Evolutionary conservation across 2,888 invertebrate genomes (phyloP).

Genomic region (Eudemis profundana): DNA sequence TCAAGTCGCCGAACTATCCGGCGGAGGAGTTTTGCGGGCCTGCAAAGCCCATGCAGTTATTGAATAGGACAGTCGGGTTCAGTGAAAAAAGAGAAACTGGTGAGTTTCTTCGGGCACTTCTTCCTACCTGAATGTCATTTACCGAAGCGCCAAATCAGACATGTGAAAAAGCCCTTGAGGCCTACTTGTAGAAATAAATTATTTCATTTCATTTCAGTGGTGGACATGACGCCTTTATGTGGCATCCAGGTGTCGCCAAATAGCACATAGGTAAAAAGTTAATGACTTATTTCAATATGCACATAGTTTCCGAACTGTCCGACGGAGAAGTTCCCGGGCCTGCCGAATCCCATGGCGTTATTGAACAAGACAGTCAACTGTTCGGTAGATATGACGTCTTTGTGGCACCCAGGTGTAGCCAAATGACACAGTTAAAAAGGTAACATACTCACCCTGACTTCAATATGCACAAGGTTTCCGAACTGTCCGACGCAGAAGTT

Average conservation of each 20-base stretch:
- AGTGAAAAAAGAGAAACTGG: too few relatives aligned
- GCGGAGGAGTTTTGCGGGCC: slow-evolving; percentile 86
- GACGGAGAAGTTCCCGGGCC: slow-evolving; percentile 86
- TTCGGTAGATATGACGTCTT: slow-evolving; percentile 91
- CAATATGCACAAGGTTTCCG: slow-evolving; percentile 85
- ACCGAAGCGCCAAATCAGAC: too few relatives aligned
- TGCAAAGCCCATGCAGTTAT: slow-evolving; percentile 88
- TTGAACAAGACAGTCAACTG: slow-evolving; percentile 88
- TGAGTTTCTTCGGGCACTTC: too few relatives aligned
- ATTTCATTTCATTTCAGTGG: too few relatives aligned
- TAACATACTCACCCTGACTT: slow-evolving; percentile 85
- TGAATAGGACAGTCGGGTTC: slow-evolving; percentile 89
- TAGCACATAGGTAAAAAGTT: too few relatives aligned
- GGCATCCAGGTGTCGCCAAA: too few relatives aligned
- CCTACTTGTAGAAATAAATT: too few relatives aligned
- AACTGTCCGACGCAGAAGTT: slow-evolving; percentile 90
- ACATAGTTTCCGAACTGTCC: slow-evolving; percentile 87
- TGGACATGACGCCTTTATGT: slow-evolving; percentile 91
- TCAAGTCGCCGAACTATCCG: slow-evolving; percentile 86
- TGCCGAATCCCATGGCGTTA: slow-evolving; percentile 87
- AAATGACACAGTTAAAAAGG: too few relatives aligned
- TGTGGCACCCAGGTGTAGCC: too few relatives aligned
- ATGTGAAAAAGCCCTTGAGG: too few relatives aligned
- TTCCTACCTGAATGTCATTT: too few relatives aligned
- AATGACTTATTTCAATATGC: slow-evolving; percentile 86